Evolutionary conservation across 2,797 vertebrate genomes (phyloP).

Genomic region (Kryptolebias ocellatus): DNA sequence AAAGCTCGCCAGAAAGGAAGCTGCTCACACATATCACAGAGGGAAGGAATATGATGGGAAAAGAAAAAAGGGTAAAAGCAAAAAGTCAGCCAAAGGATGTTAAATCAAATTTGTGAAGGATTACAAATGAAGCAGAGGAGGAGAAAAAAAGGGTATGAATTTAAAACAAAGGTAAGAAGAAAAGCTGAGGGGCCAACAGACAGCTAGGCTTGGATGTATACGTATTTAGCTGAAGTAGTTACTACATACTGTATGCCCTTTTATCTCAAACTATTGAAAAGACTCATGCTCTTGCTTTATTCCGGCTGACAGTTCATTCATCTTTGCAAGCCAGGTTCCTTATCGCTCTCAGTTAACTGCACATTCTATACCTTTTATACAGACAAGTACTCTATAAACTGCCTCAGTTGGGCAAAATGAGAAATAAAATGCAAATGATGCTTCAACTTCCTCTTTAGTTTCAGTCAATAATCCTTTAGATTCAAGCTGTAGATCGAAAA

Average conservation of each 20-base stretch:
- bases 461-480: too few species aligned
- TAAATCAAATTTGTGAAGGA: slow-evolving; percentile 15
- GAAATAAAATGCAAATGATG: neutral
- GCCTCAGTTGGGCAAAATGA: slow-evolving; percentile 17
- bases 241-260: slow-evolving; percentile 46
- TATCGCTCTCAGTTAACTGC: slow-evolving; percentile 20
- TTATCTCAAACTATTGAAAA: slow-evolving; percentile 45
- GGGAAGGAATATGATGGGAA: slow-evolving; percentile 13
- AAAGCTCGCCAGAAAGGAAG: slow-evolving; percentile 48
- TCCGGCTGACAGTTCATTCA: slow-evolving; percentile 63
- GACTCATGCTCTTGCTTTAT: slow-evolving; percentile 38
- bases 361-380: slow-evolving; percentile 21
- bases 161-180: slow-evolving; percentile 12
- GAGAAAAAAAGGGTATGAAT: neutral
- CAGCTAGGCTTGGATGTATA: slow-evolving; percentile 41
- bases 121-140: neutral
- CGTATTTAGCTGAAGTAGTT: slow-evolving; percentile 20
- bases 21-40: slow-evolving; percentile 16
- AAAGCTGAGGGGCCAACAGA: slow-evolving; percentile 12
- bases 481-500: neutral
- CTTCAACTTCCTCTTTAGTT: neutral
- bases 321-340: slow-evolving; percentile 45
- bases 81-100: neutral
- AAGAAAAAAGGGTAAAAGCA: neutral
- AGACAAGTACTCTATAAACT: slow-evolving; percentile 6